Conservation (phyloP, 2,113 vertebrate genomes). For the rabbit (Oryctolagus cuniculus) region DNA sequence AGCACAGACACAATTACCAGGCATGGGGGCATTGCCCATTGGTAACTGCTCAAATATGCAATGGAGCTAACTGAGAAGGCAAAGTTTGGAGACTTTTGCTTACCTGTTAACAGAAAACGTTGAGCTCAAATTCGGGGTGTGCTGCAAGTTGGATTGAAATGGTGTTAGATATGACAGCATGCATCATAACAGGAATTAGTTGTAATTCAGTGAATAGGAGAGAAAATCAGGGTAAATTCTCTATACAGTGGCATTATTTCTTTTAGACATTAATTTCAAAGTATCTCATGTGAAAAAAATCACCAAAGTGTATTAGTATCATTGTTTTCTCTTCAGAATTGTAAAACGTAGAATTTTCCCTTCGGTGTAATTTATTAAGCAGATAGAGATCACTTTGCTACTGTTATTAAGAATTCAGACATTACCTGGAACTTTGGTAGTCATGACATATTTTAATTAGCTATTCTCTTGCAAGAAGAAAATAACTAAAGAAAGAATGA, state of each 20-base stretch:
- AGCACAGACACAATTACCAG: constrained; percentile 65
- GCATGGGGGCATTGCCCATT: not conserved
- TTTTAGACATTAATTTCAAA: constrained; percentile 13
- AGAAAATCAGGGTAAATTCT: not conserved
- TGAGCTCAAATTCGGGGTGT: not conserved
- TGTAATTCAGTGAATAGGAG: not conserved
- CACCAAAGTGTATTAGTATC: not conserved
- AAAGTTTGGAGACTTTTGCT: accelerated
- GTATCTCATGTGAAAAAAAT: not conserved
- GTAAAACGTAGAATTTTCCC: not conserved
- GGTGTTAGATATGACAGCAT: not conserved
- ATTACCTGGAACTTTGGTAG: not conserved
- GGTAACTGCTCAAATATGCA: not conserved
- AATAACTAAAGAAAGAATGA: not conserved
- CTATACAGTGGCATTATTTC: not conserved
- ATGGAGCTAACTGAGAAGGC: not conserved
- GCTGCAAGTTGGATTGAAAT: not conserved
- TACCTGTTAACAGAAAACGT: not conserved
- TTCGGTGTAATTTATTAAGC: not conserved
- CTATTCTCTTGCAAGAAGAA: not conserved
- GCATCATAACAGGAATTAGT: not conserved
- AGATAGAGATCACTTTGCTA: not conserved
- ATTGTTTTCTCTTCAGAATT: constrained; percentile 15
- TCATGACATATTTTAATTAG: constrained; percentile 22
- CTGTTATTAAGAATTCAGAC: not conserved